Evolutionary conservation across 2,113 vertebrate species (phyloP).

Genomic region (Forbesichthys agassizii): DNA sequence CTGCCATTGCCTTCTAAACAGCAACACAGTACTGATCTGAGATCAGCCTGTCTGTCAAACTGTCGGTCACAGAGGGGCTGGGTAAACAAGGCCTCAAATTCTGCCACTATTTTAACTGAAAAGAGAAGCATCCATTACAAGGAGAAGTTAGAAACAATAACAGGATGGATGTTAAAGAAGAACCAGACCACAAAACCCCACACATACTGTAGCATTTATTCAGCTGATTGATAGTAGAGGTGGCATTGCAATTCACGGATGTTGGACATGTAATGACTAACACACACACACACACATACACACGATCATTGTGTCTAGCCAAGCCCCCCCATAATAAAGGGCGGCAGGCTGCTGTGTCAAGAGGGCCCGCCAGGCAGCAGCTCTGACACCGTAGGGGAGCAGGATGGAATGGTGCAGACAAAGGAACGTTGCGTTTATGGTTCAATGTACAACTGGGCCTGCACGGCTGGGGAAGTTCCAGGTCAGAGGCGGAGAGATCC

Average conservation of each 20-base stretch:
- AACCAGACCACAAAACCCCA: not conserved
- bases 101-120: too few species aligned
- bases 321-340: not conserved
- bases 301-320: not conserved
- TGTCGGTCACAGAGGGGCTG: too few species aligned
- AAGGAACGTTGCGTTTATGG: conserved; percentile 9
- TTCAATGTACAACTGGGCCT: conserved; percentile 27
- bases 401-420: conserved; percentile 18
- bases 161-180: too few species aligned
- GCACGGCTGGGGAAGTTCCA: conserved; percentile 28
- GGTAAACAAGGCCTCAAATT: too few species aligned
- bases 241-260: not conserved
- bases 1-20: too few species aligned
- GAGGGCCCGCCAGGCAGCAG: not conserved
- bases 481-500: conserved; percentile 45
- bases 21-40: too few species aligned
- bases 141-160: too few species aligned
- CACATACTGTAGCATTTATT: not conserved
- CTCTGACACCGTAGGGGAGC: not conserved
- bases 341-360: not conserved
- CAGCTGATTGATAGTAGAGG: not conserved
- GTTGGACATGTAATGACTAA: not conserved
- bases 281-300: conserved; percentile 3
- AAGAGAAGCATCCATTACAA: too few species aligned
- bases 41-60: too few species aligned